Evolutionary conservation across 1,140 invertebrate species (phyloP).

Genomic region (Polyergus mexicanus): DNA sequence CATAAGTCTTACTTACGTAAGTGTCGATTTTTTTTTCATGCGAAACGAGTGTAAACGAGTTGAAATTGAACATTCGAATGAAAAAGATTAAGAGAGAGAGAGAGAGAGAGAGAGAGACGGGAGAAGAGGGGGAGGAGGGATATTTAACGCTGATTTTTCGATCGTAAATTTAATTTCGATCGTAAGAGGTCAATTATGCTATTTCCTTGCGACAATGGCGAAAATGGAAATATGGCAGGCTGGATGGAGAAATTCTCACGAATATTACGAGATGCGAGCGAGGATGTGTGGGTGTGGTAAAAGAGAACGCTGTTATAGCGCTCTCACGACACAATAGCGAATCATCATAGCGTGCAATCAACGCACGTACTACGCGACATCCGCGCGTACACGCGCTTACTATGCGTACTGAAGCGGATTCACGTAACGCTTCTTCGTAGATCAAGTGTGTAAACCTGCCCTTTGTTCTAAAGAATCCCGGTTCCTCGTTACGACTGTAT

Average conservation of each 20-base stretch:
- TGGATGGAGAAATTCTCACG: constrained; percentile 38
- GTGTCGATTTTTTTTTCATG: not conserved
- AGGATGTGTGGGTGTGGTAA: constrained; percentile 34
- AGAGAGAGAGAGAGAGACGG: not conserved
- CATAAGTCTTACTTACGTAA: constrained; percentile 34
- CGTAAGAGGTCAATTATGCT: not conserved
- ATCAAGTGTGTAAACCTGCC: constrained; percentile 12
- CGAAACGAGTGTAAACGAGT: not conserved
- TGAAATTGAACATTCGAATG: too few relatives aligned
- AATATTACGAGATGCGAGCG: constrained; percentile 34
- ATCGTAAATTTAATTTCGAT: not conserved
- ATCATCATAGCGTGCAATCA: constrained; percentile 54
- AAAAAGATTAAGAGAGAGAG: not conserved
- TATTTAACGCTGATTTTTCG: not conserved
- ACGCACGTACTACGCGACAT: constrained; percentile 17
- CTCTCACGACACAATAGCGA: constrained; percentile 54
- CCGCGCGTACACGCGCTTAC: not conserved
- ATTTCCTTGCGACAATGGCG: not conserved
- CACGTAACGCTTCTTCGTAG: constrained; percentile 13
- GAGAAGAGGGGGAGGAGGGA: not conserved
- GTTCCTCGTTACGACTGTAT: not conserved
- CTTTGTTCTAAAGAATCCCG: not conserved
- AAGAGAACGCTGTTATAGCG: constrained; percentile 2
- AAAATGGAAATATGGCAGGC: not conserved
- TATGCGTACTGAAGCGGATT: constrained; percentile 4